Evolutionary conservation across 2,888 invertebrate species (phyloP), one percentile per base, ranked within the genome.

Genomic region (Blastobasis lacticolella): DNA sequence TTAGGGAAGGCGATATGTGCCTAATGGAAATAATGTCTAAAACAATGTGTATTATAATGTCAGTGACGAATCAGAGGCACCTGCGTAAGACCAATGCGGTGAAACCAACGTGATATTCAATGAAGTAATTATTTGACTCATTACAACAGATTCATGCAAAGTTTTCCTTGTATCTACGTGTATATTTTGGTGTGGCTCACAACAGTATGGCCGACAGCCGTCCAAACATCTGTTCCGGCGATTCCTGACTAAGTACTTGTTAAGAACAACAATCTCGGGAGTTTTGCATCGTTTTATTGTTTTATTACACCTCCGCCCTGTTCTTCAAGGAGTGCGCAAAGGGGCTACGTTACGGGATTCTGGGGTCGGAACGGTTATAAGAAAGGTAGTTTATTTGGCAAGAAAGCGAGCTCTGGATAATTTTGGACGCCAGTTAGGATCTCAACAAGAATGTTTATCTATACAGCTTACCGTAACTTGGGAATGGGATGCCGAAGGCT

Each of bases 351-450:
- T 71, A 72, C 68, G 55, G 66, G 59, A 67, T 69, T 73, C 73
- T 63, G 63, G 57, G 66, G 72, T 67, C 56, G 58, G 62, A 64
- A 71, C 63, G 69, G 73, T 71, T 77, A 74, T 76, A 81, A 79
- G 73, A 76, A 76, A 70, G 66, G 69, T 67, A 78, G 76, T 81
- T 81, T 79, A 80, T 74, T 23, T 71, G 73, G 71, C 70, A 71
- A 66, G 63, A 63, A 70, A 67, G 68, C 67, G 68, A 65, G 68
- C 62, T 69, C 71, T 60, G 61, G 65, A 75, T 78, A 73, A 79
- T 78, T 79, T 74, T 61, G 71, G 70, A 60, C 65, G 62, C 73
- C 70, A 23, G 73, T 75, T 73, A 71, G 66, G 64, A 67, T 67
- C 63, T 70, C 66, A 66, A 75, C 60, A 73, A 66, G 64, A 66